A percentile compares a stretch with the other conserved stretches of the same genome.
These are phyloP conservation scores for Meteorus colon DNA, from an alignment of 2,888 invertebrate genomes.

Conservation along the genomic window DNA sequence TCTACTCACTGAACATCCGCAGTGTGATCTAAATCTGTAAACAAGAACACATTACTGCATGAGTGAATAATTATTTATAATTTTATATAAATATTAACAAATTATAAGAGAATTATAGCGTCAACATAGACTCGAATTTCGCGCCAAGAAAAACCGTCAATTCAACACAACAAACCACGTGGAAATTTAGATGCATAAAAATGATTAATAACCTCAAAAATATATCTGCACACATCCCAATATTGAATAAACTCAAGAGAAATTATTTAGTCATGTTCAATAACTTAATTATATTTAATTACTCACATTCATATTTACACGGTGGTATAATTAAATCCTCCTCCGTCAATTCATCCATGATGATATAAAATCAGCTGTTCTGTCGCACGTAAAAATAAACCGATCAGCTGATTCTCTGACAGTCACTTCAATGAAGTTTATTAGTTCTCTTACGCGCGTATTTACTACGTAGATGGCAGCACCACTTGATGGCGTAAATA, in stretches of 20 bases:
- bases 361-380: slow-evolving; percentile 68
- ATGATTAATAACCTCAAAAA: neutral
- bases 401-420: slow-evolving; percentile 70
- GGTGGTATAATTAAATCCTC: slow-evolving; percentile 80
- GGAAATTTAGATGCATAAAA: neutral
- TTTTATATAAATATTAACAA: neutral
- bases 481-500: slow-evolving; percentile 38
- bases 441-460: neutral
- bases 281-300: slow-evolving; percentile 25
- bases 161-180: slow-evolving; percentile 33
- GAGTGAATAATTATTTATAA: neutral
- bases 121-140: neutral
- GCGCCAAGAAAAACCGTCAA: slow-evolving; percentile 2
- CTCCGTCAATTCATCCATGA: slow-evolving; percentile 73
- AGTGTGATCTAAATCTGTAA: slow-evolving; percentile 95
- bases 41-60: slow-evolving; percentile 34
- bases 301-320: slow-evolving; percentile 89
- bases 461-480: slow-evolving; percentile 46
- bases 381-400: slow-evolving; percentile 49
- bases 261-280: neutral
- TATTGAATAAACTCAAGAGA: neutral
- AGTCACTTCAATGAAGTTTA: slow-evolving; percentile 38
- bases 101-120: neutral
- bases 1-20: slow-evolving; percentile 97
- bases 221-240: neutral